phyloP scores from a whole-genome alignment of 2,113 vertebrate genomes.

The Pithys albifrons region DNA sequence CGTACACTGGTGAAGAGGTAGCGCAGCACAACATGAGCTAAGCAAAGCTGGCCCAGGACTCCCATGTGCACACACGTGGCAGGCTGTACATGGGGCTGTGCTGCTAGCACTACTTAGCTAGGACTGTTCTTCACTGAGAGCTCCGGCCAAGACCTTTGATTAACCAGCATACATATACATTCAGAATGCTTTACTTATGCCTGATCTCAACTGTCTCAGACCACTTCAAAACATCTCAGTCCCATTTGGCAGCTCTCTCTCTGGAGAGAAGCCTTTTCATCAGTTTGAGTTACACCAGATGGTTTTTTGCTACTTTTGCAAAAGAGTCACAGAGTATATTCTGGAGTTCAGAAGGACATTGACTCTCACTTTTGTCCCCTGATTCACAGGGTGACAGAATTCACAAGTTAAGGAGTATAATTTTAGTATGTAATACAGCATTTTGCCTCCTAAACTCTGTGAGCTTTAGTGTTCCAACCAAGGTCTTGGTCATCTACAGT shows the following conservation, averaged over 20 bases:
- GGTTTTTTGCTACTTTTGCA: background rate
- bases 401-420: background rate
- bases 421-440: background rate
- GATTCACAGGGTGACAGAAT: background rate
- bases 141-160: background rate
- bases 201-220: background rate
- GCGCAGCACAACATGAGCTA: background rate
- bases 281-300: background rate
- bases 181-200: background rate
- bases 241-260: background rate
- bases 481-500: background rate
- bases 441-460: background rate
- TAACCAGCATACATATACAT: background rate
- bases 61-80: accelerated
- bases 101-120: background rate
- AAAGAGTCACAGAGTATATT: background rate
- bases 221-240: background rate
- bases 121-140: background rate
- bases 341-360: background rate
- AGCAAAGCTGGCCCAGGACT: background rate
- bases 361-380: background rate
- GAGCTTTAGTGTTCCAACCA: background rate
- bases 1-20: background rate
- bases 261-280: background rate
- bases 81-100: background rate